Conservation (phyloP, 2,113 vertebrate genomes). For the Hydropotes inermis region DNA sequence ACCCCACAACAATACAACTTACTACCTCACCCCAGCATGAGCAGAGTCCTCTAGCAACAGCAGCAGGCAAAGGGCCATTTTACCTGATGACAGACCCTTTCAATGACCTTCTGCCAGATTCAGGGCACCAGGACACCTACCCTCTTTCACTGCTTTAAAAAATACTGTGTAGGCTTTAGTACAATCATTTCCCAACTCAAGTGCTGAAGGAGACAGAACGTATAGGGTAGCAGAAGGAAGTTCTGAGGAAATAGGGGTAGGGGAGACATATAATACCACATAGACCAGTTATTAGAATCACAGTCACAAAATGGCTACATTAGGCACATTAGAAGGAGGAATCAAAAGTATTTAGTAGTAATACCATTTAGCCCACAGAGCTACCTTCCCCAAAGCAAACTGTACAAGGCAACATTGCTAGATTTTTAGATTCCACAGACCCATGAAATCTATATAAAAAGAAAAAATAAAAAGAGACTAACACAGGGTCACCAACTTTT, state of each 20-base stretch:
- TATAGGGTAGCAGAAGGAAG: conserved; percentile 21
- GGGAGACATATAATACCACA: conserved; percentile 22
- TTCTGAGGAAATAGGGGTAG: conserved; percentile 28
- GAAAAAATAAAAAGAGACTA: neutral
- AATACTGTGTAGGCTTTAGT: conserved; percentile 37
- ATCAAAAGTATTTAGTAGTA: neutral
- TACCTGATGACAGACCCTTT: conserved; percentile 20
- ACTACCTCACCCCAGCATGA: conserved; percentile 92
- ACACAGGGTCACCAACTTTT: conserved; percentile 3
- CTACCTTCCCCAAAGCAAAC: neutral
- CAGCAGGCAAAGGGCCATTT: conserved; percentile 21
- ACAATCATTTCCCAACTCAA: conserved; percentile 40
- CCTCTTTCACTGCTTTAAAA: conserved; percentile 46
- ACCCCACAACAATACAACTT: conserved; percentile 98
- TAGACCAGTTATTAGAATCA: neutral
- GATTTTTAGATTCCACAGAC: neutral
- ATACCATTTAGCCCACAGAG: conserved; percentile 27
- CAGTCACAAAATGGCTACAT: conserved; percentile 34
- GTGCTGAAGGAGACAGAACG: conserved; percentile 41
- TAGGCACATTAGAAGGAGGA: conserved; percentile 18
- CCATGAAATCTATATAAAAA: neutral
- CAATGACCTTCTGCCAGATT: conserved; percentile 27
- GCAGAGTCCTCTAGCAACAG: conserved; percentile 53
- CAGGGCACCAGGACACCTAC: conserved; percentile 32
- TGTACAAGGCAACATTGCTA: conserved; percentile 23